A percentile compares a stretch with the other conserved stretches of the same genome.
These are phyloP conservation scores for Rhagoletis zephyria DNA, from an alignment of 1,140 invertebrate genomes.

Conservation along the genomic window DNA sequence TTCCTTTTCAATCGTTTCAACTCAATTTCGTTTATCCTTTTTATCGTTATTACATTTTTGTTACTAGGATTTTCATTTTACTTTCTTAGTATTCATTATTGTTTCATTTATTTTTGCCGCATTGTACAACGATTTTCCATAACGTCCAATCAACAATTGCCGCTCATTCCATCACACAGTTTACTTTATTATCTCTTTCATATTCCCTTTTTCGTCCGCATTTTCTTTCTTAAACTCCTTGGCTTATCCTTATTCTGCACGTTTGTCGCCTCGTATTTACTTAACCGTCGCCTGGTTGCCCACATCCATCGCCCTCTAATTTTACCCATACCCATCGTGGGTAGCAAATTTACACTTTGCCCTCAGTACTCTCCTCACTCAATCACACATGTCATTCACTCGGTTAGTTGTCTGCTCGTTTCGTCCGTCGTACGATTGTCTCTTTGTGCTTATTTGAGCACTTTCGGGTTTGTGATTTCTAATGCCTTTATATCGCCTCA, in stretches of 20 bases:
- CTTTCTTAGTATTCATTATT: background rate
- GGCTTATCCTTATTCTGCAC: background rate
- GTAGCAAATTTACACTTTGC: conserved; percentile 8
- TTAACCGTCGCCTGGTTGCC: background rate
- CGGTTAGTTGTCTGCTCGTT: background rate
- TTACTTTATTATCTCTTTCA: no score
- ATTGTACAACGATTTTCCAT: conserved; percentile 21
- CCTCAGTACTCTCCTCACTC: background rate
- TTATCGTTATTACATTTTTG: background rate
- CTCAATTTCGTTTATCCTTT: conserved; percentile 47
- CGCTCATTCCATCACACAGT: no score
- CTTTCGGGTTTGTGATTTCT: conserved; percentile 26
- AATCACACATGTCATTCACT: background rate
- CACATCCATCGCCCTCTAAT: background rate
- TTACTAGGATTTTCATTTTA: background rate
- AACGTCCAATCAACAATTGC: conserved; percentile 22
- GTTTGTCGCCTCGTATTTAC: background rate
- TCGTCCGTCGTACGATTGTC: background rate
- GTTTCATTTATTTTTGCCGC: background rate
- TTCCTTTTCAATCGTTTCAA: conserved; percentile 24
- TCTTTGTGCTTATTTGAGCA: background rate
- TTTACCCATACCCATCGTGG: background rate
- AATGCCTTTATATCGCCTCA: conserved; percentile 47
- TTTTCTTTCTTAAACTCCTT: no score
- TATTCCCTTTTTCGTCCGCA: no score